Conservation (phyloP, 2,888 invertebrate species). For the Urechis unicinctus region DNA sequence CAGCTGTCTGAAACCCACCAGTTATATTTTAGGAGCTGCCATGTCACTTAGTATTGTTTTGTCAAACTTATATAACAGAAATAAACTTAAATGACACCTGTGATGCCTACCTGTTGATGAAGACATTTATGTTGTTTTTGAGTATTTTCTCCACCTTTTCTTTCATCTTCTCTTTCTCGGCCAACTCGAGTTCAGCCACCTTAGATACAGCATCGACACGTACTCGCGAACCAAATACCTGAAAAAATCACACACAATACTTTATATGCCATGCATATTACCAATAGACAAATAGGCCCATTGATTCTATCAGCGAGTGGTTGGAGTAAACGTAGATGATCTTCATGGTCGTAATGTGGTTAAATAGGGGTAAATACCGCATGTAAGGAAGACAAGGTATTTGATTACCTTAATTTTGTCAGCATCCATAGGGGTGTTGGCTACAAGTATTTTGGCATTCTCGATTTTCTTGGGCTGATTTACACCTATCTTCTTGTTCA, state of each 20-base stretch:
- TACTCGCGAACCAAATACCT: constrained; percentile 85
- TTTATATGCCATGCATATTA: too few relatives aligned
- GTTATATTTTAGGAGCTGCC: not conserved
- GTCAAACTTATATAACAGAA: not conserved
- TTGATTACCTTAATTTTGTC: constrained; percentile 92
- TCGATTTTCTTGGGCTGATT: constrained; percentile 94
- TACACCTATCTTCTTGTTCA: constrained; percentile 94
- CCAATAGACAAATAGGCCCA: too few relatives aligned
- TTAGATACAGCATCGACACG: constrained; percentile 60
- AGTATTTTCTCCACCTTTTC: constrained; percentile 96
- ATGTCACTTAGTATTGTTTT: not conserved
- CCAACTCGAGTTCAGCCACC: constrained; percentile 93
- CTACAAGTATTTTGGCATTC: constrained; percentile 93
- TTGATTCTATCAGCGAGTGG: too few relatives aligned
- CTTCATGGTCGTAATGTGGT: too few relatives aligned
- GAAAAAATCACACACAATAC: not conserved
- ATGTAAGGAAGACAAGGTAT: too few relatives aligned
- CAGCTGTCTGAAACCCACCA: constrained; percentile 79
- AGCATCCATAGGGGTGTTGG: constrained; percentile 99
- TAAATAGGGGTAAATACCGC: too few relatives aligned
- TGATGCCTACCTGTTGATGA: constrained; percentile 82
- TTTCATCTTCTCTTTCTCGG: constrained; percentile 99
- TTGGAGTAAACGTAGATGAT: too few relatives aligned
- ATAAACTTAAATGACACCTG: too few relatives aligned
- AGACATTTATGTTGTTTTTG: constrained; percentile 90